Conservation (phyloP, 2,888 invertebrate species). For the Phragmatobia fuliginosa region DNA sequence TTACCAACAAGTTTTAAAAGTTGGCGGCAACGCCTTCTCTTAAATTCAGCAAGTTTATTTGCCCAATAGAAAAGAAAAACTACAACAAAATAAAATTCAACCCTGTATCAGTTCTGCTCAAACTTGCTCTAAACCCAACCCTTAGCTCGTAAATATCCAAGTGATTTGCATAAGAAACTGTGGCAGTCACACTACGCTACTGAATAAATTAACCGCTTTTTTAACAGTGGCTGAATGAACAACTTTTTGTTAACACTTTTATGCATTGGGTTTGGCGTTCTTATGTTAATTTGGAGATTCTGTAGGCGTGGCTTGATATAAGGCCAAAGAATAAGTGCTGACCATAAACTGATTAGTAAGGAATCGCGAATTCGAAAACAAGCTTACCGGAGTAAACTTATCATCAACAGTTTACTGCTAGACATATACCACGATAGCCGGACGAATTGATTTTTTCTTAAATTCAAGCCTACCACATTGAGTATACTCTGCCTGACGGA, state of each 20-base stretch:
- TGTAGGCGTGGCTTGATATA: not conserved
- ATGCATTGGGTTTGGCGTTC: conserved; percentile 43
- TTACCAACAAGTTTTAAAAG: not conserved
- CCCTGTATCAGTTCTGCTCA: conserved; percentile 51
- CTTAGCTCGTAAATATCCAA: conserved; percentile 74
- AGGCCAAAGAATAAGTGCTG: not conserved
- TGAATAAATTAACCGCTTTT: conserved; percentile 73
- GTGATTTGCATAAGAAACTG: conserved; percentile 81
- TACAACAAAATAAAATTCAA: not conserved
- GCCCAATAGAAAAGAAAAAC: not conserved
- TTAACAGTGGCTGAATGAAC: conserved; percentile 43
- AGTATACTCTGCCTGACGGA: too few relatives aligned
- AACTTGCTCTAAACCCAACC: conserved; percentile 67
- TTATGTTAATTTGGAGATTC: conserved; percentile 22
- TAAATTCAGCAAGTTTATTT: not conserved
- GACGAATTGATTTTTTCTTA: too few relatives aligned
- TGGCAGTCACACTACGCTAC: conserved; percentile 74
- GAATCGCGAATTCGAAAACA: not conserved
- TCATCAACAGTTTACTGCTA: too few relatives aligned
- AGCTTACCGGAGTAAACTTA: too few relatives aligned
- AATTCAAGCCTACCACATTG: too few relatives aligned
- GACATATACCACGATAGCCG: too few relatives aligned
- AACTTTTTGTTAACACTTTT: conserved; percentile 53
- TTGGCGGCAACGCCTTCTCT: not conserved
- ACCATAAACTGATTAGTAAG: not conserved